phyloP scores from a whole-genome alignment of 2,797 vertebrate species.

The Alfaro cultratus region DNA sequence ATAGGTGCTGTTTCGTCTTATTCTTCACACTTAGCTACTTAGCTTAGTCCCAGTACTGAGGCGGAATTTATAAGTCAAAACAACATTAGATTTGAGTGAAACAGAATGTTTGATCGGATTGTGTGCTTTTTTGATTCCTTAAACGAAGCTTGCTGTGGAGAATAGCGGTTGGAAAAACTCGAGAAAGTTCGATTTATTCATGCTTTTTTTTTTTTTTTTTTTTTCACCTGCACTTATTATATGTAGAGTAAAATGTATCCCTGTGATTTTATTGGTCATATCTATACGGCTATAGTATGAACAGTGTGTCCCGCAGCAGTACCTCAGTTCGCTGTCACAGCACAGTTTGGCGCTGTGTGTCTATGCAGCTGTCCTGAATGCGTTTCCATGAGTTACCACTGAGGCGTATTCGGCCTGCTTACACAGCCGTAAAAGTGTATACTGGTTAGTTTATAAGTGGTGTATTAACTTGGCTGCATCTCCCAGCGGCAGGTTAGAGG shows the following conservation, averaged over 20 bases:
- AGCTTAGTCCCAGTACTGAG: neutral
- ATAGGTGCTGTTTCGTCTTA: neutral
- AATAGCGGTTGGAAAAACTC: neutral
- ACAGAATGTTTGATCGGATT: neutral
- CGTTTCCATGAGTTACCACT: constrained; percentile 6
- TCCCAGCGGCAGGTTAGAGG: neutral
- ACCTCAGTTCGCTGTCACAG: neutral
- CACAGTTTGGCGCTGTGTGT: neutral
- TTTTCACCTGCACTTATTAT: neutral
- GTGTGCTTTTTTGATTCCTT: neutral
- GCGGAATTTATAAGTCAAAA: neutral
- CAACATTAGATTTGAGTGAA: neutral
- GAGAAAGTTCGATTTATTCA: constrained; percentile 25
- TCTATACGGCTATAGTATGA: neutral
- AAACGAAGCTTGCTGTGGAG: neutral
- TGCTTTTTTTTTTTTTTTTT: neutral
- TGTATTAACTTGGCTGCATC: constrained; percentile 11
- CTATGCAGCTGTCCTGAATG: neutral
- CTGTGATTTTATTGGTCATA: neutral
- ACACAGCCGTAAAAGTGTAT: too few species aligned
- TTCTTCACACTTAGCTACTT: neutral
- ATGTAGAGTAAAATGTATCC: neutral
- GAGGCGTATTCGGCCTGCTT: neutral
- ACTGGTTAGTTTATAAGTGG: neutral
- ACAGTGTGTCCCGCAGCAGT: neutral